These are phyloP conservation scores for Phainopepla nitens DNA, from an alignment of 2,113 vertebrate species.

Conservation along the genomic window DNA sequence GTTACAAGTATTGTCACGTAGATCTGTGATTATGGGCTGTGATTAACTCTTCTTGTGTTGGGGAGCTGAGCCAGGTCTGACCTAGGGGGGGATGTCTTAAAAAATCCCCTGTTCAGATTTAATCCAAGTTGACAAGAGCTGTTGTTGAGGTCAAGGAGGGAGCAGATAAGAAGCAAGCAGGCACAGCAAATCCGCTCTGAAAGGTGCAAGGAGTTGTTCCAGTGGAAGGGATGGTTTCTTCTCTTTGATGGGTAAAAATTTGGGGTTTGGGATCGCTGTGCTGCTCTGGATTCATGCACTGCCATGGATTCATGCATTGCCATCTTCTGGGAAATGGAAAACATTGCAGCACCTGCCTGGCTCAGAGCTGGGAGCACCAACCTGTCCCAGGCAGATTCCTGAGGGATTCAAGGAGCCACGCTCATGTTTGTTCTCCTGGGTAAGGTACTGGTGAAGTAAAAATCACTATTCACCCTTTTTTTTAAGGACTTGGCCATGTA, in stretches of 20 bases:
- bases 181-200: not conserved
- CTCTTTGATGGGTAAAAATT: not conserved
- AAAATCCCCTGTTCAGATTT: not conserved
- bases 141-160: not conserved
- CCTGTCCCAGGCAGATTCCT: not conserved
- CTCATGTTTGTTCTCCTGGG: not conserved
- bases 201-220: not conserved
- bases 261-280: not conserved
- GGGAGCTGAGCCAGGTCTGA: conserved; percentile 5
- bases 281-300: not conserved
- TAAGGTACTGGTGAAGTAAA: not conserved
- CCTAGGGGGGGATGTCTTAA: not conserved
- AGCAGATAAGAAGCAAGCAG: not conserved
- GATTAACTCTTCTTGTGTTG: conserved; percentile 16
- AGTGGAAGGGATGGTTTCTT: not conserved
- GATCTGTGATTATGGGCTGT: not conserved
- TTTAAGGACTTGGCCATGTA: conserved; percentile 95
- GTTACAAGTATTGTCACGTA: not conserved
- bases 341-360: not conserved
- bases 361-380: not conserved
- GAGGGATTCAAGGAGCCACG: not conserved
- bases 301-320: conserved; percentile 19
- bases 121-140: conserved; percentile 41
- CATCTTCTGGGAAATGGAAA: conserved; percentile 26
- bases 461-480: not conserved